Base-by-base conservation (phyloP, 2,113 vertebrate genomes). In the Ranitomeya variabilis region DNA sequence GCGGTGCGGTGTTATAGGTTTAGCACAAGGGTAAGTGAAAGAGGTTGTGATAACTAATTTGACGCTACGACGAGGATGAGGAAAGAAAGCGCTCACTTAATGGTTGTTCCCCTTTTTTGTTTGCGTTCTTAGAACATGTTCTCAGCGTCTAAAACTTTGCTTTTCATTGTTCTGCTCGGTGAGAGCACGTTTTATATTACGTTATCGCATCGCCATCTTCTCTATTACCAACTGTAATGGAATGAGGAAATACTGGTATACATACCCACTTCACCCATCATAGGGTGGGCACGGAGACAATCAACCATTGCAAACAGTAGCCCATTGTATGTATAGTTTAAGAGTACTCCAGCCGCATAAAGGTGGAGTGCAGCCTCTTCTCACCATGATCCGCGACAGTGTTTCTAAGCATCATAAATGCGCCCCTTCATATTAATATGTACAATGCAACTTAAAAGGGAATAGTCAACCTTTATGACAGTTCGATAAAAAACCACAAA, bases 221-320 rank as follows among this genome's bases (percentile, higher is more conserved):
- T 83, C 15, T 52, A 45, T 69, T 12, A 51, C 15, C 18, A 64
- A 45, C 60, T 19, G 31, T 12, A 62, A 64, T 66, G 80, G 60
- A 66, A 83, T 83, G 37, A 83, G 64, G 81, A 69, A 67, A 64
- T 31, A n/a, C n/a, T 23, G 26, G 23, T 67, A 37, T 51, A n/a
- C 23, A 64, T 45, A 67, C 12, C 62, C 81, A 67, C 81, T 69
- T 83, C 45, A 83, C 19, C 19, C 4, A 54, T 57, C n/a, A 80
- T 26, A 26, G 45, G 19, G 19, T 54, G 76, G 76, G 52, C 18
- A 78, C 37, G 9, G 59, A 21, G 59, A 82, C 2, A 2, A 3
- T 1, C 12, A 60, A 14, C 55, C 26, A 51, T 14, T 52, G 31
- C 45, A 83, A 83, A 83, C 81, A 83, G 19, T 51, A 66, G 26